A percentile compares a stretch with the other conserved stretches of the same genome.
Conservation (phyloP, 2,113 vertebrate genomes). For the Rallus limicola region DNA sequence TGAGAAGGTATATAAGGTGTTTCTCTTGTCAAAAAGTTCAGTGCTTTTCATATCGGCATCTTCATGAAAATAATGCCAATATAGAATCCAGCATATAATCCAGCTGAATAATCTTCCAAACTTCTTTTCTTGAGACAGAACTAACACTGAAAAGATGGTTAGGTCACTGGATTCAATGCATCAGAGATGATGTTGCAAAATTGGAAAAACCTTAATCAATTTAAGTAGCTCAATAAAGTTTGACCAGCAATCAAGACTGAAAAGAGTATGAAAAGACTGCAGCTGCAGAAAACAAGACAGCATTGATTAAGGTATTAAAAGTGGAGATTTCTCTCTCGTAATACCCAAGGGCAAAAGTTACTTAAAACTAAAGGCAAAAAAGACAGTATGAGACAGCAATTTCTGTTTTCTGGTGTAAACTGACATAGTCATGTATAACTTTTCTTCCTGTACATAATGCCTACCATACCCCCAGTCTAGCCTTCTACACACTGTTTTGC, state of each 20-base stretch:
- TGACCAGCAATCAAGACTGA: not conserved
- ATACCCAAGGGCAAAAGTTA: not conserved
- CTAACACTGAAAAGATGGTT: not conserved
- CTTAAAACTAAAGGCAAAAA: not conserved
- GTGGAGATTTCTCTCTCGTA: not conserved
- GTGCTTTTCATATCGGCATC: not conserved
- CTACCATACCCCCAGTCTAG: fast-evolving
- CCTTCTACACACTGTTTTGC: not conserved
- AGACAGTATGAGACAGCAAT: not conserved
- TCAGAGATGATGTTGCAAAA: slow-evolving; percentile 18
- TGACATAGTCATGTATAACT: not conserved
- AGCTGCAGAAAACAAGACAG: slow-evolving; percentile 17
- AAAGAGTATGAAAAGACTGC: not conserved
- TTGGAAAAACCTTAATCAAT: not conserved
- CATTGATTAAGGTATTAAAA: slow-evolving; percentile 18
- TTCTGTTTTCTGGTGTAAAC: not conserved
- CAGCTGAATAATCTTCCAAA: not conserved
- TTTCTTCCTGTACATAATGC: not conserved
- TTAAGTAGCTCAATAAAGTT: slow-evolving; percentile 17
- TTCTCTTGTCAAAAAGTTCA: not conserved
- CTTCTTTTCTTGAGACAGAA: not conserved
- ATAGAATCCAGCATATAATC: not conserved
- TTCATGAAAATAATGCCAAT: not conserved
- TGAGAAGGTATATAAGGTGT: not conserved
- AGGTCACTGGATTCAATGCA: not conserved